Evolutionary conservation across 2,888 invertebrate genomes (phyloP), one percentile per base, ranked within the genome.

Genomic region (Hybos culiciformis): DNA sequence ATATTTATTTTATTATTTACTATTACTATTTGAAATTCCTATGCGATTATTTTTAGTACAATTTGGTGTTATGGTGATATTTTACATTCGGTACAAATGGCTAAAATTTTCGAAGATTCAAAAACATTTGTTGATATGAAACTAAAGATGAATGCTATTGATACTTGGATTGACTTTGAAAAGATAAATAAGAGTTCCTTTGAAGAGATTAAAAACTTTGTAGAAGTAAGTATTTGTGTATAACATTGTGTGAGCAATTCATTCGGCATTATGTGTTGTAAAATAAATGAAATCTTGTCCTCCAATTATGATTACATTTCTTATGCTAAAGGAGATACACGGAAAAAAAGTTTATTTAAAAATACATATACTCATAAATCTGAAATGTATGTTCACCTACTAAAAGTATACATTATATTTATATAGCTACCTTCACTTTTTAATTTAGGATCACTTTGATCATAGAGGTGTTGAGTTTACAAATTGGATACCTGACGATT

Each of bases 51-150:
- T 73, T 75, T 41, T 70, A 84, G 83, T 60, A 62, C 75, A 53
- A 82, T 86, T 50, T 86, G 80, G 68, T 85, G 84, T 62, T 72
- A 81, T 58, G 85, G 86, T 1, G 73, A 72, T 2, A 68, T 87
- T 5, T 71, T 87, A 50, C 75, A 84, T 55, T 78, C 79, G 3
- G 76, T 87, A 31, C 86, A 87, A 67, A 79, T 79, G 76, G 77
- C 81, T 2, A 71, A 73, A 33, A 70, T 87, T 39, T 83, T 76
- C 67, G 70, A 73, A 26, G 87, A 88, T 68, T 85, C 84, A 41
- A 87, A 87, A 63, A 82, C 83, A 41, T 87, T 87, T 67, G 86
- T 87, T 9, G 86, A 88, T 56, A 83, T 83, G 81, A 80, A 82
- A 66, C 67, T 85, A 55, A 79, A 74, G 59, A 55, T 66, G 26